Conservation (phyloP, 1,140 invertebrate genomes). For the Eupristina koningsbergeri region DNA sequence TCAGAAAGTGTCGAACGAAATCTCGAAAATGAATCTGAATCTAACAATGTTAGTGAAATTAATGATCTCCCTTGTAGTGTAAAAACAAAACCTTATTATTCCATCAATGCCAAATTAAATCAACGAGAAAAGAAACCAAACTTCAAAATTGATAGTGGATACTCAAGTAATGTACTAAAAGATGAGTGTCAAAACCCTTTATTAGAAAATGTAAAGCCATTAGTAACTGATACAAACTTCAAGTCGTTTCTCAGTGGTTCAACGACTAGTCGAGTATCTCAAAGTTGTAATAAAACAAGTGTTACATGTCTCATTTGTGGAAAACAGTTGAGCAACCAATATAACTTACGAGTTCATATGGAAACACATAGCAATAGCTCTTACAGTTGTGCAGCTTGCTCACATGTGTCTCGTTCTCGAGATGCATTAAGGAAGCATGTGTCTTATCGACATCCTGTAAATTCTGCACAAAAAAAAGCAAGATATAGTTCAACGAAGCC, state of each 20-base stretch:
- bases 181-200: constrained; percentile 58
- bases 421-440: constrained; percentile 91
- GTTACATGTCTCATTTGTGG: constrained; percentile 89
- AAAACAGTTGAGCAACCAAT: constrained; percentile 91
- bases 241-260: constrained; percentile 59
- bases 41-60: constrained; percentile 58
- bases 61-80: constrained; percentile 68
- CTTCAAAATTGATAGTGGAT: constrained; percentile 44
- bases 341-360: constrained; percentile 90
- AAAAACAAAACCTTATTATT: constrained; percentile 71
- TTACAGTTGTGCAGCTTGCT: constrained; percentile 86
- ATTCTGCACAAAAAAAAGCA: constrained; percentile 68
- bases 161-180: constrained; percentile 38
- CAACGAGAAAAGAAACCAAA: constrained; percentile 65
- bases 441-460: constrained; percentile 85
- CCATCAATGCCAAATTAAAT: constrained; percentile 70
- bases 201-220: constrained; percentile 61
- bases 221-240: constrained; percentile 65
- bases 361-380: constrained; percentile 90
- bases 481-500: constrained; percentile 64
- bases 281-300: constrained; percentile 72
- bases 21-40: constrained; percentile 63
- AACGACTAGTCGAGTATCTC: constrained; percentile 49
- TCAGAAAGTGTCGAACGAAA: constrained; percentile 62
- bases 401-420: constrained; percentile 87